Percentiles rank a stretch among this genome's conserved stretches.
These are phyloP conservation scores for Tautogolabrus adspersus DNA, from an alignment of 2,113 vertebrate species.

Conservation along the genomic window DNA sequence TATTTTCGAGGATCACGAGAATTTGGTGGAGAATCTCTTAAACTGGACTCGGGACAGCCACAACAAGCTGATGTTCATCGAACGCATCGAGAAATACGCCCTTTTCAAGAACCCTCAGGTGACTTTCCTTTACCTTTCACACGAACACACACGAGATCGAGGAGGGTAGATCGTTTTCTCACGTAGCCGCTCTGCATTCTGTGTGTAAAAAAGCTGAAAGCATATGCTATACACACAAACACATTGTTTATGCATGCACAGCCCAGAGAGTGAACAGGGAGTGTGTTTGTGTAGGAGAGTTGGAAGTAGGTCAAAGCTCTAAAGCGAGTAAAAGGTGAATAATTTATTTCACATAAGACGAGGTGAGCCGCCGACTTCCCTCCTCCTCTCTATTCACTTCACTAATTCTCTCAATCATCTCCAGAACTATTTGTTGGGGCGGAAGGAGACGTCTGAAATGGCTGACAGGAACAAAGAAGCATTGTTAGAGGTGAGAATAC, in stretches of 20 bases:
- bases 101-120: constrained; percentile 99
- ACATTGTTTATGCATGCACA: constrained; percentile 58
- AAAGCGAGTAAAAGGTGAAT: constrained; percentile 72
- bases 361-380: constrained; percentile 44
- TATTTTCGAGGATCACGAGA: constrained; percentile 99
- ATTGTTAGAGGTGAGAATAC: constrained; percentile 89
- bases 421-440: constrained; percentile 97
- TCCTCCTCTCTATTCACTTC: neutral
- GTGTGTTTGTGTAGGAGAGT: constrained; percentile 56
- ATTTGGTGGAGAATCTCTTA: constrained; percentile 96
- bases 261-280: constrained; percentile 16
- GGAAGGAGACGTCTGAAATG: constrained; percentile 97
- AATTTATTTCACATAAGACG: constrained; percentile 70
- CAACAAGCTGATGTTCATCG: constrained; percentile 97
- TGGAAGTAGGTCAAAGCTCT: constrained; percentile 75
- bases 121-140: neutral
- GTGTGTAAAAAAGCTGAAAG: constrained; percentile 16
- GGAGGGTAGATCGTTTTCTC: neutral
- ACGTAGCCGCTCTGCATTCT: neutral
- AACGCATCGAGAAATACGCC: constrained; percentile 97
- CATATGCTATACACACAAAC: constrained; percentile 23
- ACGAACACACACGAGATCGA: neutral
- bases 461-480: constrained; percentile 98
- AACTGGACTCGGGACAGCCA: constrained; percentile 99
- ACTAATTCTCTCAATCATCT: constrained; percentile 40